Evolutionary conservation across 2,797 vertebrate genomes (phyloP), one percentile per base, ranked within the genome.

Genomic region (Sciurus vulgaris): DNA sequence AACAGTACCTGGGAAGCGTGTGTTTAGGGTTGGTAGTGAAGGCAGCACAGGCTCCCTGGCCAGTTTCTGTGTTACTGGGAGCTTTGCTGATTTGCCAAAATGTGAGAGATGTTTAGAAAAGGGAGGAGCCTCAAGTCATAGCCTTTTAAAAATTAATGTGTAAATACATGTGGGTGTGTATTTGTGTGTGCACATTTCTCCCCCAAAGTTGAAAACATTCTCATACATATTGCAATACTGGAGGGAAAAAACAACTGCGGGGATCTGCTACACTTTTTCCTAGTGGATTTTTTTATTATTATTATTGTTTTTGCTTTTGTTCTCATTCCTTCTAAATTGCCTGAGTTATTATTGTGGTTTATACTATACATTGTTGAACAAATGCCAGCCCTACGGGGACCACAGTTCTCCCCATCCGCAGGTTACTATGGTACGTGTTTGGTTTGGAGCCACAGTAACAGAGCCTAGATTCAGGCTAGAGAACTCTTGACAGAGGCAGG

Each of bases 71-170:
- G 10, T 61, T 61, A 51, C 73, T 49, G 18, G 82, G n/a, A 59
- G 41, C 15, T 56, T 38, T 61, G 22, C 10, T 14, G 49, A 63
- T 41, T 28, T 70, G 76, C 49, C 76, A 79, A 35, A 69, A 26
- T 22, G 13, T 9, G 44, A 76, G 26, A 73, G 63, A 86, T 59
- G 35, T 49, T 85, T 26, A 83, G 85, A 95, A 86, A 59, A 33
- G n/a, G 28, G 41, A 89, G 30, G 28, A 82, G 10, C 41, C 61
- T 89, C 41, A n/a, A 24, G 4, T 54, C 20, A 49, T 10, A 56
- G 59, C 65, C n/a, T 41, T 76, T 47, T 30, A 35, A 65, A 41
- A 61, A 35, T 35, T 20, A 35, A 7, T n/a, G 7, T 69, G 26
- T 20, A 70, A 38, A 10, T 30, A 12, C 54, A 20, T 18, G 9